Evolutionary conservation across 1,140 invertebrate genomes (phyloP).

Genomic region (Leptonema lineaticorne): DNA sequence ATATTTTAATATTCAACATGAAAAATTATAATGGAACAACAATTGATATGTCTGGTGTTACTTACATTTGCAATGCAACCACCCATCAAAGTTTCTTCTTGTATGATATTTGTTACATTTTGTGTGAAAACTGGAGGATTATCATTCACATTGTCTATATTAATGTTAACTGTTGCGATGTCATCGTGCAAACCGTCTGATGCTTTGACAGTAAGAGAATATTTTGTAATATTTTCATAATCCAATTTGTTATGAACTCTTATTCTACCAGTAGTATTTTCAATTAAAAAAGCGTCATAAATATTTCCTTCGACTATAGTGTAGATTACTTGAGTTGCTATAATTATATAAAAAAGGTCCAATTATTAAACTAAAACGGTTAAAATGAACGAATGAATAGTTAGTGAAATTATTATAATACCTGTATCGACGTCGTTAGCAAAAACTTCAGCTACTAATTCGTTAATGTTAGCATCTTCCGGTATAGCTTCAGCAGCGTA

Average conservation of each 20-base stretch:
- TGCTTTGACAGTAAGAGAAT: constrained; percentile 72
- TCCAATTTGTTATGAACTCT: constrained; percentile 75
- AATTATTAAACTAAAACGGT: neutral
- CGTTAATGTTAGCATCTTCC: constrained; percentile 80
- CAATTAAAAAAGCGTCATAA: constrained; percentile 75
- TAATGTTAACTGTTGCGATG: constrained; percentile 72
- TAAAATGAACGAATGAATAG: neutral
- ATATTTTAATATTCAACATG: neutral
- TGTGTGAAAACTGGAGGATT: constrained; percentile 76
- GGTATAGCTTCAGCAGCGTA: constrained; percentile 77
- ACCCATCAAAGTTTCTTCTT: constrained; percentile 65
- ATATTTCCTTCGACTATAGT: constrained; percentile 78
- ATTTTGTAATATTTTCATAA: constrained; percentile 80
- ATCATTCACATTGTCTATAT: constrained; percentile 81
- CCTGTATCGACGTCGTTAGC: constrained; percentile 76
- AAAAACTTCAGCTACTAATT: constrained; percentile 77
- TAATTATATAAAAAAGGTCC: constrained; percentile 22
- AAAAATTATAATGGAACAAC: neutral
- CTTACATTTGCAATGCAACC: constrained; percentile 64
- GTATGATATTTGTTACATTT: constrained; percentile 66
- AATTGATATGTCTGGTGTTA: constrained; percentile 23
- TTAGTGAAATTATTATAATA: constrained; percentile 39
- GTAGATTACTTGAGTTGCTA: constrained; percentile 75
- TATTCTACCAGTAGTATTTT: constrained; percentile 77
- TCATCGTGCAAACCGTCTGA: constrained; percentile 78